Percentiles rank a stretch among this genome's conserved stretches.
phyloP scores from a whole-genome alignment of 2,113 vertebrate species.

The Tursiops truncatus region DNA sequence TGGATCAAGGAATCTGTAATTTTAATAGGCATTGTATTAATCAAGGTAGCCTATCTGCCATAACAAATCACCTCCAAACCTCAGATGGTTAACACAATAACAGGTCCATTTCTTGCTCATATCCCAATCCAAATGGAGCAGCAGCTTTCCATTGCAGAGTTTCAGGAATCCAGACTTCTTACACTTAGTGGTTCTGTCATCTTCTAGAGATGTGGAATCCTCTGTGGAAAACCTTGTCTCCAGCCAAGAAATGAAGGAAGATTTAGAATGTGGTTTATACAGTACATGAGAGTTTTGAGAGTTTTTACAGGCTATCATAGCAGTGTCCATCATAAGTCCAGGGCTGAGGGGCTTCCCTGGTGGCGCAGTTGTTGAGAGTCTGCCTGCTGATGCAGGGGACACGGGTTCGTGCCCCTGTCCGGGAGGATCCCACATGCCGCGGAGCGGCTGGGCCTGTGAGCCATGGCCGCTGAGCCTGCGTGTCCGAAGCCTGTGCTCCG shows the following conservation, averaged over 20 bases:
- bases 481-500: too few relatives aligned
- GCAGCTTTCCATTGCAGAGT: neutral
- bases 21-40: neutral
- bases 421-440: too few relatives aligned
- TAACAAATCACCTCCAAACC: neutral
- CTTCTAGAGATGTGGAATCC: neutral
- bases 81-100: neutral
- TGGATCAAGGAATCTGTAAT: neutral
- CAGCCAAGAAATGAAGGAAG: neutral
- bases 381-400: too few relatives aligned
- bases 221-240: neutral
- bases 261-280: neutral
- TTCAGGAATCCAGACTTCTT: neutral
- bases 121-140: neutral
- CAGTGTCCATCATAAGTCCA: neutral
- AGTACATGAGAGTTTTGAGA: neutral
- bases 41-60: neutral
- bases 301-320: neutral
- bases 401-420: too few relatives aligned
- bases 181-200: neutral
- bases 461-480: too few relatives aligned
- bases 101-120: neutral
- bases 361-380: too few relatives aligned
- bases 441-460: too few relatives aligned
- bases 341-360: neutral